phyloP scores from a whole-genome alignment of 2,113 vertebrate genomes.

The Odocoileus virginianus region DNA sequence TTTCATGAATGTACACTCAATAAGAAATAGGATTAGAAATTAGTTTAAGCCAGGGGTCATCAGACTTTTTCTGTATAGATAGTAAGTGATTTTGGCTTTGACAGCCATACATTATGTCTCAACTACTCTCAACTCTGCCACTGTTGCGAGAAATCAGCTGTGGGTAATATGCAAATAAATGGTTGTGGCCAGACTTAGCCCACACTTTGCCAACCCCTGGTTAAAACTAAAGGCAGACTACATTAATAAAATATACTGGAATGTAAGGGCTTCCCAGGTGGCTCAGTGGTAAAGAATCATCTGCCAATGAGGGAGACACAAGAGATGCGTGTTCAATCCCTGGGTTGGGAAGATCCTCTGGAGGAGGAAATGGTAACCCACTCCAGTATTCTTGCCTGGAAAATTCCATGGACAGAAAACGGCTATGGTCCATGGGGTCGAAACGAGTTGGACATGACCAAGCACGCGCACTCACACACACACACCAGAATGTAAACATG shows the following conservation, averaged over 20 bases:
- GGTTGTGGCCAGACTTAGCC: background rate
- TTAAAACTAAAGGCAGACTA: background rate
- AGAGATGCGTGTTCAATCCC: background rate
- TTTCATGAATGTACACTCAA: background rate
- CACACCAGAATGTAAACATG: background rate
- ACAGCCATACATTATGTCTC: background rate
- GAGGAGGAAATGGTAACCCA: background rate
- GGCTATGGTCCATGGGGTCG: background rate
- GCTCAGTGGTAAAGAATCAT: background rate
- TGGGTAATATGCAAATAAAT: background rate
- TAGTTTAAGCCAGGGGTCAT: background rate
- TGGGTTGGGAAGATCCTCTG: background rate
- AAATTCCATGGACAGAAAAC: background rate
- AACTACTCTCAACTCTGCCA: background rate
- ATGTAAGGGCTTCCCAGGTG: background rate
- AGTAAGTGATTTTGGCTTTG: background rate
- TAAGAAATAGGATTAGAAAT: slow-evolving; percentile 17
- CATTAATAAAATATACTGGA: background rate
- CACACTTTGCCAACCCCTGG: background rate
- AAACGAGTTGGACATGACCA: background rate
- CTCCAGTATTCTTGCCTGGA: background rate
- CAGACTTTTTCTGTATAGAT: background rate
- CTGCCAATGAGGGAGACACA: background rate
- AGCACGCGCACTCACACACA: background rate
- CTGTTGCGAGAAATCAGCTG: background rate